These are phyloP conservation scores for Actenoides hombroni DNA, from an alignment of 2,113 vertebrate genomes.

Conservation along the genomic window DNA sequence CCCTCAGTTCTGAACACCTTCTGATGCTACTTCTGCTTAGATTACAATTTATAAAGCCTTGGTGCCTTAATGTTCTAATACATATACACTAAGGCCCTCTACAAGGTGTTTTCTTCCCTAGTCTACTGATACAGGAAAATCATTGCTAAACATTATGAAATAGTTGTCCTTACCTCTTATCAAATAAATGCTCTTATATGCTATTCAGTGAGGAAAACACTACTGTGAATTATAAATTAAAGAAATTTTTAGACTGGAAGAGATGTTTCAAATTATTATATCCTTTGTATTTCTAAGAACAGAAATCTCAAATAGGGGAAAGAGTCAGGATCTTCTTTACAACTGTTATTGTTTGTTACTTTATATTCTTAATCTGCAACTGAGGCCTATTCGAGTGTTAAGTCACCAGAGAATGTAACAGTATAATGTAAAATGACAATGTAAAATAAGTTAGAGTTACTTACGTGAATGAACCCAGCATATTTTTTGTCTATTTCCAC, in stretches of 20 bases:
- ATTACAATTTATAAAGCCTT: background rate
- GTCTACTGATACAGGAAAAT: background rate
- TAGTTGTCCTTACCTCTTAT: background rate
- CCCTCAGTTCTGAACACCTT: background rate
- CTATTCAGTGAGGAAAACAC: background rate
- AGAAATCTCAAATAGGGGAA: background rate
- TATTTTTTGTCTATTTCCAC: slow-evolving; percentile 99
- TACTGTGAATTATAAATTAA: background rate
- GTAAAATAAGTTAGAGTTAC: slow-evolving; percentile 58
- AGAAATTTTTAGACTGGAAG: background rate
- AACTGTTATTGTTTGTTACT: background rate
- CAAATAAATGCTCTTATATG: background rate
- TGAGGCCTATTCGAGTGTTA: background rate
- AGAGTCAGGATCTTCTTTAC: background rate
- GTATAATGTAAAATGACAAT: background rate
- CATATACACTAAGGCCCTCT: background rate
- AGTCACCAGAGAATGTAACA: background rate
- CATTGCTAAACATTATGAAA: background rate
- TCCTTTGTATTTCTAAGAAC: background rate
- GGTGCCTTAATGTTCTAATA: background rate
- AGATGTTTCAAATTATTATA: background rate
- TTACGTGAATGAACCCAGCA: slow-evolving; percentile 97
- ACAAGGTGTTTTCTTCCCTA: background rate
- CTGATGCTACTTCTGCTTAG: background rate
- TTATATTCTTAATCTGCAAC: background rate